These are phyloP conservation scores for Hypolimnas misippus DNA, from an alignment of 2,888 invertebrate species.

Conservation along the genomic window DNA sequence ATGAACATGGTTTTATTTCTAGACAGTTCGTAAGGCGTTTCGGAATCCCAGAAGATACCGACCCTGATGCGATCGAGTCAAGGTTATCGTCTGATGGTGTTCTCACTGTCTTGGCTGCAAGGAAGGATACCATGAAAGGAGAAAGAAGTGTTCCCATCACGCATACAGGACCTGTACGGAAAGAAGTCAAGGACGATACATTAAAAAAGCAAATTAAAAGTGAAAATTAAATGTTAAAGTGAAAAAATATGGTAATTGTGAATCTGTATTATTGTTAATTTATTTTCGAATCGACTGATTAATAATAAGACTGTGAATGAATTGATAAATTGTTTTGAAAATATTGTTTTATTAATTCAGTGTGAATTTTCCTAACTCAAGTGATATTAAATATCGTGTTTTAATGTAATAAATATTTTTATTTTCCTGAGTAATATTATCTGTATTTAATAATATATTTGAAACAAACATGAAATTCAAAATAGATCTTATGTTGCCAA, in stretches of 20 bases:
- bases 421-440: too few species aligned
- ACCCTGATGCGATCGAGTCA: conserved; percentile 88
- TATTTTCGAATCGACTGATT: conserved; percentile 21
- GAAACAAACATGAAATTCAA: too few species aligned
- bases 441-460: too few species aligned
- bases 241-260: not conserved
- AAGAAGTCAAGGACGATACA: conserved; percentile 53
- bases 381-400: not conserved
- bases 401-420: not conserved
- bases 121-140: conserved; percentile 58
- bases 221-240: not conserved
- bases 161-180: conserved; percentile 83
- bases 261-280: not conserved
- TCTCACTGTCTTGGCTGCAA: conserved; percentile 87
- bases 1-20: conserved; percentile 89
- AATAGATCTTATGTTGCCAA: too few species aligned
- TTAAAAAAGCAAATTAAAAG: conserved; percentile 34
- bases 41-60: conserved; percentile 87
- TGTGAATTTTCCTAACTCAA: not conserved
- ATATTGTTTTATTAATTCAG: conserved; percentile 10
- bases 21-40: conserved; percentile 90
- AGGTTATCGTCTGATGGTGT: conserved; percentile 91
- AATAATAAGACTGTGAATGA: conserved; percentile 28
- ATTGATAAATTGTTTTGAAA: conserved; percentile 5
- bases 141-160: conserved; percentile 84